Evolutionary conservation across 2,888 invertebrate species (phyloP).

Genomic region (Dolomedes plantarius): DNA sequence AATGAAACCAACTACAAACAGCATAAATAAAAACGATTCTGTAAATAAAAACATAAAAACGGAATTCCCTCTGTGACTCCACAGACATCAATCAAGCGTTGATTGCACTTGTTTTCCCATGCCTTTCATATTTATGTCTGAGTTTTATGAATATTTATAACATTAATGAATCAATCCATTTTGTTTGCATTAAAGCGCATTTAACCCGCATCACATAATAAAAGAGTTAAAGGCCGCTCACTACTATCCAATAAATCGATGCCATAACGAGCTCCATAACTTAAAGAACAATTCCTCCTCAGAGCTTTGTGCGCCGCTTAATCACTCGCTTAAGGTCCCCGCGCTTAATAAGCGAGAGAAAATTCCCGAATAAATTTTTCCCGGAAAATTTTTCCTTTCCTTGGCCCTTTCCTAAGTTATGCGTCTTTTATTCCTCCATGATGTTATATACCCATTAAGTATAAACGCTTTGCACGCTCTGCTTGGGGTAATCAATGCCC

Average conservation of each 20-base stretch:
- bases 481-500: conserved; percentile 64
- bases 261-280: background rate
- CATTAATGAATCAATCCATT: conserved; percentile 1
- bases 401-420: background rate
- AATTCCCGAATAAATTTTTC: background rate
- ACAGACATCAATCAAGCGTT: too few relatives aligned
- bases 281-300: background rate
- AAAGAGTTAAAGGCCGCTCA: background rate
- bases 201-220: background rate
- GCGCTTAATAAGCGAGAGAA: background rate
- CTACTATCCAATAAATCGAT: background rate
- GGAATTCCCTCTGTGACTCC: too few relatives aligned
- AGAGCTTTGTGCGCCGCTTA: background rate
- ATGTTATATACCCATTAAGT: conserved; percentile 15
- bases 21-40: too few relatives aligned
- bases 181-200: background rate
- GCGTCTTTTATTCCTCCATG: background rate
- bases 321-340: background rate
- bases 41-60: too few relatives aligned
- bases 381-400: background rate
- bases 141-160: background rate
- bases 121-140: too few relatives aligned
- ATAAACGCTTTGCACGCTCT: conserved; percentile 36
- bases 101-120: too few relatives aligned
- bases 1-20: too few relatives aligned